A percentile compares a stretch with the other conserved stretches of the same genome.
These are phyloP conservation scores for Ylistrum balloti DNA, from an alignment of 1,140 invertebrate genomes.

Conservation along the genomic window DNA sequence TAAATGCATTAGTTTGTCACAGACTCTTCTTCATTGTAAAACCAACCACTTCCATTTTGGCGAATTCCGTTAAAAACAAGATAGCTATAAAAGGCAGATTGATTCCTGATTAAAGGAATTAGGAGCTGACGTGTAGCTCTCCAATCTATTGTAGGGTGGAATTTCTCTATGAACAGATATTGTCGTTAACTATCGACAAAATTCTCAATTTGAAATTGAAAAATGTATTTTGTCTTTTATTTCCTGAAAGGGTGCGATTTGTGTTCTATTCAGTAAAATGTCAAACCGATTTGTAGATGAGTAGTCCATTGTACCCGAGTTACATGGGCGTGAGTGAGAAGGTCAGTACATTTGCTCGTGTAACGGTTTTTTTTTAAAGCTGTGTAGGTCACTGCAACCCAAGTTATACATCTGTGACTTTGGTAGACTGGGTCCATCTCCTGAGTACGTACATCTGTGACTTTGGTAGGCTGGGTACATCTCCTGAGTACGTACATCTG, in stretches of 20 bases:
- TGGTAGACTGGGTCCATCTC: not conserved
- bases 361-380: not conserved
- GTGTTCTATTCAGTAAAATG: not conserved
- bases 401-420: not conserved
- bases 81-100: not conserved
- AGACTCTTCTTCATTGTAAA: constrained; percentile 10
- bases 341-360: not conserved
- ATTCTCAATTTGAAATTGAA: not conserved
- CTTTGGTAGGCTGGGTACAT: too few species aligned
- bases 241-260: not conserved
- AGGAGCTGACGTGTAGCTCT: not conserved
- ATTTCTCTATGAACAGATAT: constrained; percentile 4
- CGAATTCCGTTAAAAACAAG: constrained; percentile 30
- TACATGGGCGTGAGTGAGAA: not conserved
- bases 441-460: too few species aligned
- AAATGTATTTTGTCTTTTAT: constrained; percentile 21
- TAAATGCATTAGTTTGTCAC: constrained; percentile 25
- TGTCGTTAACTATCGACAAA: constrained; percentile 31
- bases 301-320: not conserved
- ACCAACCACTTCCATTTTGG: constrained; percentile 31
- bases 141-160: not conserved
- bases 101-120: constrained; percentile 17
- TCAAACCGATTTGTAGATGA: constrained; percentile 7
- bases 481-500: too few species aligned
- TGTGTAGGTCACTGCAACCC: not conserved